Percentiles rank a stretch among this genome's conserved stretches.
phyloP scores from a whole-genome alignment of 64 coral and sea anemone genomes.

The Trachythela sp. region DNA sequence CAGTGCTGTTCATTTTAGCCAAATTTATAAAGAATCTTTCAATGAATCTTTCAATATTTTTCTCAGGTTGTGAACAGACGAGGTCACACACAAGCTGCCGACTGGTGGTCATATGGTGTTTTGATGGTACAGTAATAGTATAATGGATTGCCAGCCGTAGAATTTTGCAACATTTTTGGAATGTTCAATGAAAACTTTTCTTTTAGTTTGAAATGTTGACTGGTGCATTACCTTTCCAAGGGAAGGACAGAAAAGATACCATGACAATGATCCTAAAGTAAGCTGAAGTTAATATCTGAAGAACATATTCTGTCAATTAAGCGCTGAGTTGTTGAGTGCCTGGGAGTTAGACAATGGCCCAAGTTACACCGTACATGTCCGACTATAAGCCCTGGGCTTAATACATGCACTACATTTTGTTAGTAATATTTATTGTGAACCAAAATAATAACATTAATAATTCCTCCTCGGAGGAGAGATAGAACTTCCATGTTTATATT shows the following conservation, averaged over 20 bases:
- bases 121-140: constrained; percentile 58
- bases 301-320: background rate
- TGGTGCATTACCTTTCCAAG: constrained; percentile 91
- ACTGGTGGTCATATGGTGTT: constrained; percentile 99
- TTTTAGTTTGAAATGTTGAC: constrained; percentile 99
- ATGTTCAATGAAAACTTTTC: background rate
- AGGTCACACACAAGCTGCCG: constrained; percentile 91
- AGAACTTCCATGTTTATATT: no score
- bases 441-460: no score
- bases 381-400: no score
- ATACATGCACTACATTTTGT: no score
- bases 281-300: background rate
- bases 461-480: no score
- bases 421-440: no score
- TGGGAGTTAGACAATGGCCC: no score
- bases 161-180: no score
- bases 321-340: background rate
- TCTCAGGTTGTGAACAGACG: constrained; percentile 81
- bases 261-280: constrained; percentile 99
- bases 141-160: no score
- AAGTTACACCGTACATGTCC: no score
- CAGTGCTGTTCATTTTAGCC: background rate
- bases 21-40: background rate
- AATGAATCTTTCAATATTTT: background rate
- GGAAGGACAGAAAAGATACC: constrained; percentile 97